These are phyloP conservation scores for Colletes gigas DNA, from an alignment of 1,140 invertebrate genomes.

Conservation along the genomic window DNA sequence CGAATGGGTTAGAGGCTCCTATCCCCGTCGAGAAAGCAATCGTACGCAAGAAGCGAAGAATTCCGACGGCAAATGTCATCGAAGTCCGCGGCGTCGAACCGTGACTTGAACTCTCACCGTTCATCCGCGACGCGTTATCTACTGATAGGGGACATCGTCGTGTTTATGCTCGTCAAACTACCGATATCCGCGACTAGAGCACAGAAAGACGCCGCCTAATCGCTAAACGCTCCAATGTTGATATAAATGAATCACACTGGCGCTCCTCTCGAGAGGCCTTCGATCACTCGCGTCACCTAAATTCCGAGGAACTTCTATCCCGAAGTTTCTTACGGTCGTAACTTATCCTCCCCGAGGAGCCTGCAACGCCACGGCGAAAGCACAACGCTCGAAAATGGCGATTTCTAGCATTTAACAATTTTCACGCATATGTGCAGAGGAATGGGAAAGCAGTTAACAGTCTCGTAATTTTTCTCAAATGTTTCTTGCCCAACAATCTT, in stretches of 20 bases:
- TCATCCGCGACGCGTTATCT: constrained; percentile 12
- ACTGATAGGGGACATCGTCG: neutral
- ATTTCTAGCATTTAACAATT: constrained; percentile 3
- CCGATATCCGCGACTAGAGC: constrained; percentile 9
- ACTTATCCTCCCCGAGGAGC: constrained; percentile 50
- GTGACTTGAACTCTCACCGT: neutral
- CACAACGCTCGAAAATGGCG: no score
- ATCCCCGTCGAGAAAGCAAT: neutral
- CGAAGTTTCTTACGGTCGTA: constrained; percentile 53
- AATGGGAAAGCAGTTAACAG: no score
- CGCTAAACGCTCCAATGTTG: constrained; percentile 56
- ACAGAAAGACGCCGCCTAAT: constrained; percentile 40
- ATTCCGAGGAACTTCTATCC: constrained; percentile 52
- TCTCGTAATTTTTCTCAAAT: no score
- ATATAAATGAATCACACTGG: constrained; percentile 63
- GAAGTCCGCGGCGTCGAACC: neutral
- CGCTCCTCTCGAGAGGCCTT: constrained; percentile 51
- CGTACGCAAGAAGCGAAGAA: constrained; percentile 10
- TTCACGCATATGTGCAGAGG: neutral
- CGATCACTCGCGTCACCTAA: constrained; percentile 54
- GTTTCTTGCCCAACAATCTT: no score
- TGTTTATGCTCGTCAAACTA: neutral
- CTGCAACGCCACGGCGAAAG: neutral
- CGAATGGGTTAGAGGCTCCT: neutral
- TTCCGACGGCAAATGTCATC: constrained; percentile 46